phyloP scores from a whole-genome alignment of 2,888 invertebrate species.

The Scaptomyza polygonia region DNA sequence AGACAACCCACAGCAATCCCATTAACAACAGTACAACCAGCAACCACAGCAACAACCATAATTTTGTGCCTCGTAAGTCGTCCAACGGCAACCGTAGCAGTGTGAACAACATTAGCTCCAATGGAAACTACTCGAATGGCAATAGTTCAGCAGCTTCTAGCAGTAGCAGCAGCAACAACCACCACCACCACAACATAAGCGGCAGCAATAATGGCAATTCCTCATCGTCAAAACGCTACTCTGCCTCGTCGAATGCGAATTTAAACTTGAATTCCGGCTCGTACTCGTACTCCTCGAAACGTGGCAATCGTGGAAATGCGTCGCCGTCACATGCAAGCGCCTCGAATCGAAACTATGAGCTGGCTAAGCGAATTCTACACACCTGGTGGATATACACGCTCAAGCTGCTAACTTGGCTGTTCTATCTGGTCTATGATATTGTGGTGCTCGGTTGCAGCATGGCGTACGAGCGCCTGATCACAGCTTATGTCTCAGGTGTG shows the following conservation, averaged over 20 bases:
- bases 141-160: constrained; percentile 30
- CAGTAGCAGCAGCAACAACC: constrained; percentile 20
- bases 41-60: constrained; percentile 30
- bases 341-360: constrained; percentile 85
- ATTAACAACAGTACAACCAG: constrained; percentile 11
- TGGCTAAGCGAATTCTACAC: constrained; percentile 84
- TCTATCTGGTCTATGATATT: constrained; percentile 91
- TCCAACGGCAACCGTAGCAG: constrained; percentile 26
- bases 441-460: constrained; percentile 88
- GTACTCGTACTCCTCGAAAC: constrained; percentile 80
- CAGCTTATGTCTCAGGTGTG: constrained; percentile 69
- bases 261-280: constrained; percentile 69
- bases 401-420: constrained; percentile 90
- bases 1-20: constrained; percentile 14
- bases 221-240: constrained; percentile 70
- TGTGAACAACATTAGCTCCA: constrained; percentile 30
- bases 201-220: constrained; percentile 57
- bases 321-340: constrained; percentile 56
- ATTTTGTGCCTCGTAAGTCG: constrained; percentile 48
- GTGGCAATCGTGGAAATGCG: constrained; percentile 60
- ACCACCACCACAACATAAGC: constrained; percentile 23
- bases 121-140: constrained; percentile 59
- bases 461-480: constrained; percentile 80
- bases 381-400: constrained; percentile 87
- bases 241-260: constrained; percentile 64